Evolutionary conservation across 2,888 invertebrate species (phyloP).

Genomic region (Amblyjoppa fuscipennis): DNA sequence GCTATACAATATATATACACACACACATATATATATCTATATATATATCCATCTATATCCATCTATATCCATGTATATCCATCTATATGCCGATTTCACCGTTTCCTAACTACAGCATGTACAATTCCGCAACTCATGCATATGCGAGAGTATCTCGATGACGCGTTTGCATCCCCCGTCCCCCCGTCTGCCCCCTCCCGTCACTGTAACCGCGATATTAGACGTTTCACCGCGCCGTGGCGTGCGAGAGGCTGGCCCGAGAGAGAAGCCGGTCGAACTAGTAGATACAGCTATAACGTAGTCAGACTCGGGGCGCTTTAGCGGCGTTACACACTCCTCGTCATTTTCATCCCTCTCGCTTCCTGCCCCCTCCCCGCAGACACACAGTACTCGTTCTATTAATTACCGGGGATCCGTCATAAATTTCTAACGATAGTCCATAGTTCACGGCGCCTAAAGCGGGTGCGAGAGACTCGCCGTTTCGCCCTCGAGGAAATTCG

Average conservation of each 20-base stretch:
- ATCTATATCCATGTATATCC: too few species aligned
- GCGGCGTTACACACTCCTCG: slow-evolving; percentile 15
- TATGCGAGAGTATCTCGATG: slow-evolving; percentile 77
- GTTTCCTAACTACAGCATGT: slow-evolving; percentile 44
- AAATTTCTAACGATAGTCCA: slow-evolving; percentile 75
- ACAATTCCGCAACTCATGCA: slow-evolving; percentile 75
- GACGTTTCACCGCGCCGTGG: slow-evolving; percentile 55
- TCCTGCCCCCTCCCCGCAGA: neutral
- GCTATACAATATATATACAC: too few species aligned
- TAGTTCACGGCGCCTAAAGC: slow-evolving; percentile 44
- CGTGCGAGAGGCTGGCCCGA: slow-evolving; percentile 8
- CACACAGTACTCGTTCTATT: slow-evolving; percentile 74
- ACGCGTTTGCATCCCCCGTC: slow-evolving; percentile 74
- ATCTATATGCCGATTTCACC: slow-evolving; percentile 17
- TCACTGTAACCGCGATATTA: slow-evolving; percentile 64
- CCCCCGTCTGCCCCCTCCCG: neutral
- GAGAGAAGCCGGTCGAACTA: neutral
- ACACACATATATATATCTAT: too few species aligned
- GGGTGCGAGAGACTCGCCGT: neutral
- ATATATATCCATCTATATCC: too few species aligned
- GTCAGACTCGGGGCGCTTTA: slow-evolving; percentile 11
- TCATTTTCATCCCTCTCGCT: slow-evolving; percentile 33
- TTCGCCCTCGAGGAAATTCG: slow-evolving; percentile 30
- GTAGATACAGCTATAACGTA: slow-evolving; percentile 21
- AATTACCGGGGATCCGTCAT: slow-evolving; percentile 80